Evolutionary conservation across 2,888 invertebrate species (phyloP).

Genomic region (Spatulosminthurus flaviceps): DNA sequence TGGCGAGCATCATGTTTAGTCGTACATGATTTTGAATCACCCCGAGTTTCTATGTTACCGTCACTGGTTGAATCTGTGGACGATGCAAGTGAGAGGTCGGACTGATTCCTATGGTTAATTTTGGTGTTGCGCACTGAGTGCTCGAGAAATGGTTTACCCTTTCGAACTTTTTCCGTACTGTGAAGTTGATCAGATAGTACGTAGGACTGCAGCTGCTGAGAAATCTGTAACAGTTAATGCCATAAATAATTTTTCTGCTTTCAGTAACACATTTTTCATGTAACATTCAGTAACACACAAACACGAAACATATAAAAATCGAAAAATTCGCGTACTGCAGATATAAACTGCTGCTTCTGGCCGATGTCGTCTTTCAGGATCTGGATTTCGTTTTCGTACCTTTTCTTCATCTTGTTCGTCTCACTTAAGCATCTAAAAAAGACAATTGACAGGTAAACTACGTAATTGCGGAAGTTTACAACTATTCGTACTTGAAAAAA

Average conservation of each 20-base stretch:
- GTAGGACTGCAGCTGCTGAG: slow-evolving; percentile 55
- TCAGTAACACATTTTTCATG: too few species aligned
- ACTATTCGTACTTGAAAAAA: too few species aligned
- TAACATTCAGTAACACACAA: too few species aligned
- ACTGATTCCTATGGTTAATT: neutral
- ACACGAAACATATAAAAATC: too few species aligned
- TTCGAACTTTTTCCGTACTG: neutral
- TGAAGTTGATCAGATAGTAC: slow-evolving; percentile 39
- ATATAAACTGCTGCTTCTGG: slow-evolving; percentile 58
- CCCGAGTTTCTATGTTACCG: neutral
- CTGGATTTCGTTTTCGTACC: slow-evolving; percentile 56
- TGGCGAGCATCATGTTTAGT: neutral
- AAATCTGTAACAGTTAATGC: slow-evolving; percentile 54
- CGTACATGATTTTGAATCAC: neutral
- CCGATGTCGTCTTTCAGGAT: slow-evolving; percentile 54
- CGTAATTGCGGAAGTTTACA: too few species aligned
- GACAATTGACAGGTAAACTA: neutral
- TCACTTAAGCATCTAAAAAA: slow-evolving; percentile 52
- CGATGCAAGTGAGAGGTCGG: slow-evolving; percentile 12
- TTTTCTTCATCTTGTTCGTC: slow-evolving; percentile 46
- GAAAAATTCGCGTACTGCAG: slow-evolving; percentile 58
- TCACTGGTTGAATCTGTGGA: slow-evolving; percentile 1
- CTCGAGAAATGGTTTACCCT: neutral
- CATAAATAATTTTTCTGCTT: too few species aligned
- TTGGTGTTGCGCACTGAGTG: neutral